Evolutionary conservation across 2,797 vertebrate species (phyloP), one percentile per base, ranked within the genome.

Genomic region (Lepilemur ruficaudatus): DNA sequence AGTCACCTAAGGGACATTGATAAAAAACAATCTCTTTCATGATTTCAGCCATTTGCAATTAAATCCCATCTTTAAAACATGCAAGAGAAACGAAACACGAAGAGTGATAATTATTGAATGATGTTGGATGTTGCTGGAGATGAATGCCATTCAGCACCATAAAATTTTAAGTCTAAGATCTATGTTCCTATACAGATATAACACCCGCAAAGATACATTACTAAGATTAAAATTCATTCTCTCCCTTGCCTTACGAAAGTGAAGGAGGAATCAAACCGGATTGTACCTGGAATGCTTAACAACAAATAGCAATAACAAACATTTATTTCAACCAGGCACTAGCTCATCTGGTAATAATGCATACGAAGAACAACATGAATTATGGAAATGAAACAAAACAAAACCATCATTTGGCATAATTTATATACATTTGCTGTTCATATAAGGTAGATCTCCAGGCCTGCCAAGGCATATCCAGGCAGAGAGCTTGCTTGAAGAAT

Each of bases 381-480:
- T 48, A 50, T 18, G 43, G 76, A 41, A 72, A 70, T 20, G 4
- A n/a, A 52, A 32, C 41, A 5, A 30, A 38, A 73, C 7, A 0
- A 23, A 22, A 20, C 4, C 41, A 7, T 32, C 25, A 0, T 50
- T 46, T 23, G 75, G 15, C 52, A 2, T 13, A 70, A 69, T 61
- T 30, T 38, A 28, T 65, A 22, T 3, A 7, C 13, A 15, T 3
- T 10, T 6, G 72, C 73, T 28, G 0, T 9, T 41, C 25, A 30
- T 3, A 0, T 1, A 17, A 83, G 32, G 35, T 20, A 23, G 41
- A 28, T 59, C 3, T 1, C n/a, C 1, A 10, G 41, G 17, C 8
- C 15, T 38, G 35, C 2, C 8, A 10, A 3, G 20, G 59, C 38
- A 8, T 2, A 4, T 4, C 25, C 17, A 57, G 38, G 28, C 17